Conservation (phyloP, 37 sponge, comb jelly and placozoan genomes). For the Cladorhizidae sp. region DNA sequence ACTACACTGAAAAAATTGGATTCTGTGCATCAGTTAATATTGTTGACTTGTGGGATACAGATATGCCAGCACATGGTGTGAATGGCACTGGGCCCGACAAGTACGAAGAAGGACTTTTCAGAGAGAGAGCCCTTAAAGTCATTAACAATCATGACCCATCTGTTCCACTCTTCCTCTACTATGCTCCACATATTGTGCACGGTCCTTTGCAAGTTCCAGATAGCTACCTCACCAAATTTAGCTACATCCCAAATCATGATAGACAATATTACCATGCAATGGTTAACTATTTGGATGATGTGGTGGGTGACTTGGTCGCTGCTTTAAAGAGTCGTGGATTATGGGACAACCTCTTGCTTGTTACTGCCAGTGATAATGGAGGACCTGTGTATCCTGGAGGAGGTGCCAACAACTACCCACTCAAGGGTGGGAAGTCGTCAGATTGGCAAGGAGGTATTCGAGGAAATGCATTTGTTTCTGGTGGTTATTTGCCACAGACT, state of each 20-base stretch:
- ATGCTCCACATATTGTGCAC: constrained; percentile 47
- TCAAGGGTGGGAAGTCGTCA: too few relatives aligned
- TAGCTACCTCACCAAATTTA: constrained; percentile 32
- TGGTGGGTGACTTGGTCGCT: constrained; percentile 18
- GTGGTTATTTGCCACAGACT: too few relatives aligned
- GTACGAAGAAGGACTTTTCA: constrained; percentile 37
- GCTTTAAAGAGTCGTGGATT: constrained; percentile 33
- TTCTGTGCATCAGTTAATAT: background rate
- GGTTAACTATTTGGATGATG: constrained; percentile 17
- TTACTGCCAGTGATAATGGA: constrained; percentile 61
- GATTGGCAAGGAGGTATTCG: too few relatives aligned
- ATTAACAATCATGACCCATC: constrained; percentile 46
- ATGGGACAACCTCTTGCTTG: constrained; percentile 69
- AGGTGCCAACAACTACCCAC: constrained; percentile 57
- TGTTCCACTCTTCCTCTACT: constrained; percentile 60
- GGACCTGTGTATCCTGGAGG: constrained; percentile 29
- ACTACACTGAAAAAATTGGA: constrained; percentile 34
- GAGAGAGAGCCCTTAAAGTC: constrained; percentile 1
- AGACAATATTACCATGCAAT: constrained; percentile 53
- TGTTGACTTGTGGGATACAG: constrained; percentile 47
- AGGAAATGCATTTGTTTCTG: too few relatives aligned
- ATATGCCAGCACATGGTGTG: constrained; percentile 30
- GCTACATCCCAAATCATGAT: constrained; percentile 21
- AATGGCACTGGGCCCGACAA: constrained; percentile 45
- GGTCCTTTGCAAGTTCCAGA: constrained; percentile 45